A percentile compares a stretch with the other conserved stretches of the same genome.
Evolutionary conservation across 2,113 vertebrate genomes (phyloP).

Genomic region (Galeopterus variegatus): DNA sequence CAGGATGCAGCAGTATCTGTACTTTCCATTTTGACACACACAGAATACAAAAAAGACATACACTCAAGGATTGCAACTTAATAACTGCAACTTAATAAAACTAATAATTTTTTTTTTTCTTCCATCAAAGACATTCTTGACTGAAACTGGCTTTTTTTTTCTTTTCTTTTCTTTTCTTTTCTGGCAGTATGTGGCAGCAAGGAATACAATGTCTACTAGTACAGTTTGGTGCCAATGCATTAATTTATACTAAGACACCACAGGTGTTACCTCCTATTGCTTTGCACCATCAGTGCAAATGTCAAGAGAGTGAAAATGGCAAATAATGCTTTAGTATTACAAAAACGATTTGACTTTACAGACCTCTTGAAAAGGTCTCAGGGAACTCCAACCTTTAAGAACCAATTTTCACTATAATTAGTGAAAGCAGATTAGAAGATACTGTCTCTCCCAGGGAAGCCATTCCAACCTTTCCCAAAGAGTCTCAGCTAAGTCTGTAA

Average conservation of each 20-base stretch:
- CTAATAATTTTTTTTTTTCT: conserved; percentile 4
- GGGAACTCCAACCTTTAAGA: not conserved
- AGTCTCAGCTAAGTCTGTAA: conserved; percentile 8
- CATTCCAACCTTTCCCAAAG: conserved; percentile 6
- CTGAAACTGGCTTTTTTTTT: not conserved
- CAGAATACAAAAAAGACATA: not conserved
- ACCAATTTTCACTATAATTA: not conserved
- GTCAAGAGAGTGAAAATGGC: not conserved
- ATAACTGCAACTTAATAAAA: conserved; percentile 6
- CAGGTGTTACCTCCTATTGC: not conserved
- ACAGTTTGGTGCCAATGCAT: not conserved
- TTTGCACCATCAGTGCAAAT: not conserved
- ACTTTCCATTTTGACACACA: conserved; percentile 17
- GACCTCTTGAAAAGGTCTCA: not conserved
- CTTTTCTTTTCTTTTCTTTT: conserved; percentile 6
- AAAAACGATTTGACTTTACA: not conserved
- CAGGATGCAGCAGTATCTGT: not conserved
- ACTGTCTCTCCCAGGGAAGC: not conserved
- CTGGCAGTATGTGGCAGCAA: not conserved
- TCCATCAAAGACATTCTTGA: not conserved
- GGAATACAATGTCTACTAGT: not conserved
- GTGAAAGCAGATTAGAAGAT: not conserved
- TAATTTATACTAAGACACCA: not conserved
- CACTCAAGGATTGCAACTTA: not conserved
- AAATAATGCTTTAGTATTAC: conserved; percentile 1